These are phyloP conservation scores for Diorhabda sublineata DNA, from an alignment of 1,140 invertebrate genomes.

Conservation along the genomic window DNA sequence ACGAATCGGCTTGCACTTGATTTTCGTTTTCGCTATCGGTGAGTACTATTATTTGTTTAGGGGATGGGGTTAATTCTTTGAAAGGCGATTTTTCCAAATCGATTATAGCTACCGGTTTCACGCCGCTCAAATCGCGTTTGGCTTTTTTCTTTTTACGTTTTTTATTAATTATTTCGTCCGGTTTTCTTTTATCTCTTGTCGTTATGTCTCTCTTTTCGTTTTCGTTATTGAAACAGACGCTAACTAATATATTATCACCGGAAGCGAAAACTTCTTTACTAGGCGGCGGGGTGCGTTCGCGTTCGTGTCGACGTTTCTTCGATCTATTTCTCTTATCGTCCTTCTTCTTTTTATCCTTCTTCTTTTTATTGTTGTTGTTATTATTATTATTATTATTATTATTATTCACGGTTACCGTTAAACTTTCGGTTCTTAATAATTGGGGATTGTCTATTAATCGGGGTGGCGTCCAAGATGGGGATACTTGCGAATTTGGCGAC, in stretches of 20 bases:
- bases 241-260: slow-evolving; percentile 86
- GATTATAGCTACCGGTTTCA: slow-evolving; percentile 77
- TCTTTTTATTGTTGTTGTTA: slow-evolving; percentile 56
- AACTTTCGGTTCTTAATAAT: slow-evolving; percentile 43
- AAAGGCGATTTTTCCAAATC: slow-evolving; percentile 80
- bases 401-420: slow-evolving; percentile 54
- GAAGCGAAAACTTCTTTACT: slow-evolving; percentile 88
- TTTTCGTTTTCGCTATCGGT: slow-evolving; percentile 71
- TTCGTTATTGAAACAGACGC: slow-evolving; percentile 83
- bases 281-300: slow-evolving; percentile 57
- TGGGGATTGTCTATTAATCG: slow-evolving; percentile 35
- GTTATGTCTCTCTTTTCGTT: slow-evolving; percentile 53
- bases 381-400: slow-evolving; percentile 59
- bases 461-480: slow-evolving; percentile 51
- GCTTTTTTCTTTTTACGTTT: slow-evolving; percentile 35
- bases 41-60: slow-evolving; percentile 73
- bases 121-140: slow-evolving; percentile 48
- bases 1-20: slow-evolving; percentile 34
- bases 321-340: slow-evolving; percentile 49
- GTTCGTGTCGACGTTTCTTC: slow-evolving; percentile 51
- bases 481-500: slow-evolving; percentile 39
- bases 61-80: slow-evolving; percentile 71
- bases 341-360: slow-evolving; percentile 51
- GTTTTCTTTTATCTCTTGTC: slow-evolving; percentile 49
- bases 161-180: slow-evolving; percentile 49